A percentile compares a stretch with the other conserved stretches of the same genome.
phyloP scores from a whole-genome alignment of 2,113 vertebrate genomes.

The Tyrannus savana region DNA sequence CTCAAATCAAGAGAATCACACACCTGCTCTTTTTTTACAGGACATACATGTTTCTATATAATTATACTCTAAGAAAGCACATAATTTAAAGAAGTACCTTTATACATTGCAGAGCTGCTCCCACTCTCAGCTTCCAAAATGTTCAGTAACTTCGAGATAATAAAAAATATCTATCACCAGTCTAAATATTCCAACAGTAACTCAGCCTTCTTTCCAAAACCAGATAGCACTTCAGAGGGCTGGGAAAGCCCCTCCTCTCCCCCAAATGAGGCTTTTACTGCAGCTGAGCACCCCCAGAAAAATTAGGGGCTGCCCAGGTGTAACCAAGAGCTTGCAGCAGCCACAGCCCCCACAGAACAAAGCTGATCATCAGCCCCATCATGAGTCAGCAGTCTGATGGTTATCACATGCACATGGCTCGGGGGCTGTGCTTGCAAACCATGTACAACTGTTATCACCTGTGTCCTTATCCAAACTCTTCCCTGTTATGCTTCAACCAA shows the following conservation, averaged over 20 bases:
- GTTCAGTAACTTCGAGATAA: rapidly evolving
- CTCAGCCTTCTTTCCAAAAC: rapidly evolving
- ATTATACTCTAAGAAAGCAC: rapidly evolving
- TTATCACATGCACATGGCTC: neutral
- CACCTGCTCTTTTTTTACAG: neutral
- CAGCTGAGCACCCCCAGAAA: neutral
- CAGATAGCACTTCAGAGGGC: too few species aligned
- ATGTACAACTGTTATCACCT: neutral
- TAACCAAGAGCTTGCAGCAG: rapidly evolving
- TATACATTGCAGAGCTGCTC: neutral
- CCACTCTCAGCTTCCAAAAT: neutral
- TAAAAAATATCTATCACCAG: rapidly evolving
- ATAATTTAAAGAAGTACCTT: neutral
- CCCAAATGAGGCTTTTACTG: rapidly evolving
- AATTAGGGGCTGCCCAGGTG: neutral
- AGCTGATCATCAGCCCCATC: neutral
- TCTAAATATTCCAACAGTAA: rapidly evolving
- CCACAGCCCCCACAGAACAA: rapidly evolving
- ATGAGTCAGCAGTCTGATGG: neutral
- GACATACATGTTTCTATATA: rapidly evolving
- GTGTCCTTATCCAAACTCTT: neutral
- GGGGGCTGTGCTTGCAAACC: rapidly evolving
- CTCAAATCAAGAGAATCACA: neutral
- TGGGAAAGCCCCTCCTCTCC: neutral
- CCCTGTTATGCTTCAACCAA: neutral